Conservation (phyloP, 92 coral and sea anemone species). For the Muricea muricata region DNA sequence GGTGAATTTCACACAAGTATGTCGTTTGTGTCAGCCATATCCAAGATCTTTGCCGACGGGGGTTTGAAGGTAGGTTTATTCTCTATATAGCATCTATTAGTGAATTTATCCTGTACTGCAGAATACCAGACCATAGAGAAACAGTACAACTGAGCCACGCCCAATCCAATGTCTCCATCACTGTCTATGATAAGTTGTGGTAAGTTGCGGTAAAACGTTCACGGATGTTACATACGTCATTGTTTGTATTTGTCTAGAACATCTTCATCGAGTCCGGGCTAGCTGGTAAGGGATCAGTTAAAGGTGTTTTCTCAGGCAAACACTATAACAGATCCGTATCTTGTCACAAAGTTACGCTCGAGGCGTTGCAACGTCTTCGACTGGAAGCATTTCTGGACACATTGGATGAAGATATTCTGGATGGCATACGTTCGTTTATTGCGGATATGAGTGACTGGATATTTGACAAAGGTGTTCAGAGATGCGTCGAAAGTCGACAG, state of each 20-base stretch:
- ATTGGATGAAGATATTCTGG: neutral
- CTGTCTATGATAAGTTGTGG: no score
- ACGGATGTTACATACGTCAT: no score
- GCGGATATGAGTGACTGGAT: neutral
- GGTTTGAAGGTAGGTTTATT: neutral
- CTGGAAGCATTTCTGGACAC: conserved; percentile 9
- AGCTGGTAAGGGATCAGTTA: conserved; percentile 2
- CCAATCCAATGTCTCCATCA: no score
- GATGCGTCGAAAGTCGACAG: conserved; percentile 8
- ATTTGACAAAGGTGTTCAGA: neutral
- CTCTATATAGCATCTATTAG: no score
- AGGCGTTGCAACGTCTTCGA: conserved; percentile 8
- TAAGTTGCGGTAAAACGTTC: no score
- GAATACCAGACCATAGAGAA: no score
- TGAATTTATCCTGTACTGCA: no score
- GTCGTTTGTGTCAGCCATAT: neutral
- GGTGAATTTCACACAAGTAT: neutral
- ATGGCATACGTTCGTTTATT: neutral
- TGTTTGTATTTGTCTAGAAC: neutral
- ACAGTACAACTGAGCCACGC: no score
- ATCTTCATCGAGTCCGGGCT: conserved; percentile 15
- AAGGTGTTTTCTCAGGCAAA: conserved; percentile 19
- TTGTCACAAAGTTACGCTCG: neutral
- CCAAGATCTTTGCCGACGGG: neutral
- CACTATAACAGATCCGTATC: conserved; percentile 3